Evolutionary conservation across 2,797 vertebrate genomes (phyloP).

Genomic region (Manis pentadactyla): DNA sequence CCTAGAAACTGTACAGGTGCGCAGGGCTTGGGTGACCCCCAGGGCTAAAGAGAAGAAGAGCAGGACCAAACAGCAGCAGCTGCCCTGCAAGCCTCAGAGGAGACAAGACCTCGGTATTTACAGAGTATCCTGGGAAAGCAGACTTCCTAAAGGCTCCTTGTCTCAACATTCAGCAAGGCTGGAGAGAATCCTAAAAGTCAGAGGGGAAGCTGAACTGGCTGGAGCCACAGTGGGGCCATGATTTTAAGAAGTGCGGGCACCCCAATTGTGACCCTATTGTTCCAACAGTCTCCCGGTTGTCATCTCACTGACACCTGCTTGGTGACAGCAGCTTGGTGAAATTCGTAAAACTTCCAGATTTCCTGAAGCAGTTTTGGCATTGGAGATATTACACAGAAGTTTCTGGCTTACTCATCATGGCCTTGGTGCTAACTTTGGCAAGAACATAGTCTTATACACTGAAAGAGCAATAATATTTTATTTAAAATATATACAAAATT

Average conservation of each 20-base stretch:
- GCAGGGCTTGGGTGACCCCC: background rate
- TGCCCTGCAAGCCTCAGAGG: background rate
- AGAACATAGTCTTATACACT: conserved; percentile 35
- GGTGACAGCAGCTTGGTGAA: too few species aligned
- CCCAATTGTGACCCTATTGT: background rate
- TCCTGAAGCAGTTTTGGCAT: background rate
- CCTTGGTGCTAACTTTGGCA: background rate
- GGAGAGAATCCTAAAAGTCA: background rate
- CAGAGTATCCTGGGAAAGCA: background rate
- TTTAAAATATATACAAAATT: conserved; percentile 83
- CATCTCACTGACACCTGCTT: background rate
- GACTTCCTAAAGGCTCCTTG: background rate
- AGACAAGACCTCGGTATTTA: background rate
- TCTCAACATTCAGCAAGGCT: background rate
- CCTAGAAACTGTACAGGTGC: background rate
- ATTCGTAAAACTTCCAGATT: background rate
- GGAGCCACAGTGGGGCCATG: accelerated
- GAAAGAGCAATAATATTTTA: conserved; percentile 78
- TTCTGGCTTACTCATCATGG: background rate
- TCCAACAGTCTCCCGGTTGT: background rate
- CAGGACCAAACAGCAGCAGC: background rate
- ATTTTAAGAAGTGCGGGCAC: background rate
- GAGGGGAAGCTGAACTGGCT: background rate
- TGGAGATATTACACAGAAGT: background rate
- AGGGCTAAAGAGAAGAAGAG: background rate